These are phyloP conservation scores for Platycnemis pennipes DNA, from an alignment of 2,888 invertebrate species.

Conservation along the genomic window DNA sequence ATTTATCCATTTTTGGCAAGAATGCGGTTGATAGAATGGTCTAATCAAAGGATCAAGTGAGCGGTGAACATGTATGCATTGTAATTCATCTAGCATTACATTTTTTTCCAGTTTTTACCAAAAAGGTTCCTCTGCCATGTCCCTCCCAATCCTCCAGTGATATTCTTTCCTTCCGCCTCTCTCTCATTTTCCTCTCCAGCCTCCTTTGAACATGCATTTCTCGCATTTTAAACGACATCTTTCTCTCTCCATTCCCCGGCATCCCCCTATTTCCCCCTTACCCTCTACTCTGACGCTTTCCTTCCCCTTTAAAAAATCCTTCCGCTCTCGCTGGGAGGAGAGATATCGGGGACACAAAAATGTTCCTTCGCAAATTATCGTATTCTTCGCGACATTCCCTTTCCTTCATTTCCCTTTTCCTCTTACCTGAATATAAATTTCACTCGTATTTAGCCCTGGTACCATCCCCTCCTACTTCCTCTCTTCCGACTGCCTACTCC, in stretches of 20 bases:
- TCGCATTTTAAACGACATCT: constrained; percentile 7
- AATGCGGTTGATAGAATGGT: no score
- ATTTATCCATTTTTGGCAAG: no score
- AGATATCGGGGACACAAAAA: constrained; percentile 12
- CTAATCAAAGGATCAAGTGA: no score
- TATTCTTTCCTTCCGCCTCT: no score
- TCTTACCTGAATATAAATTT: constrained; percentile 20
- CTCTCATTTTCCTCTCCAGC: not conserved
- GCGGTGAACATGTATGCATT: no score
- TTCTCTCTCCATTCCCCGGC: not conserved
- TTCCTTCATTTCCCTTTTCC: constrained; percentile 2
- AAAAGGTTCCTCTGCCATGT: no score
- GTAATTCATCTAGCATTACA: no score
- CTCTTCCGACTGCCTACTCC: no score
- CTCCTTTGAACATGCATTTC: not conserved
- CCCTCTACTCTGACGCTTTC: not conserved
- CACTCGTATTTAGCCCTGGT: not conserved
- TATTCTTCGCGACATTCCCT: constrained; percentile 3
- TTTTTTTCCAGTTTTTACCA: no score
- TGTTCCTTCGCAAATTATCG: constrained; percentile 39
- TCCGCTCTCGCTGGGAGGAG: not conserved
- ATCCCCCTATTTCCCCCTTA: not conserved
- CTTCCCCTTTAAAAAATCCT: not conserved
- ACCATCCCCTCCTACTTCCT: not conserved
- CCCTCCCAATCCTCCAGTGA: no score